A percentile compares a stretch with the other conserved stretches of the same genome.
phyloP scores from a whole-genome alignment of 2,888 invertebrate genomes.

The Eledona agricola region DNA sequence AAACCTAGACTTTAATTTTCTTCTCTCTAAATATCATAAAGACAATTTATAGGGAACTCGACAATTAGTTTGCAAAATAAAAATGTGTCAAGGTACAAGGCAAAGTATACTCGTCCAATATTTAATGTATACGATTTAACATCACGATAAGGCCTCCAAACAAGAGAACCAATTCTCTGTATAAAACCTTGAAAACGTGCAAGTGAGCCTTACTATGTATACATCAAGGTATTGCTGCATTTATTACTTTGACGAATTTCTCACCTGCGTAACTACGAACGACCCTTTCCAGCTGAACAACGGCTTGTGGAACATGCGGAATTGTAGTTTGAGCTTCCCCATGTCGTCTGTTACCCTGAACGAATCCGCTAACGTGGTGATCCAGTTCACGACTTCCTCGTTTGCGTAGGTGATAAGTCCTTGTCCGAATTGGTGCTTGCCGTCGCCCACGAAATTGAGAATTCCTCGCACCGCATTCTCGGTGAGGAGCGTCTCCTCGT shows the following conservation, averaged over 20 bases:
- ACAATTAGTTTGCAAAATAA: too few relatives aligned
- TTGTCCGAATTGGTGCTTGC: constrained; percentile 95
- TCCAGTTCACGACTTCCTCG: constrained; percentile 95
- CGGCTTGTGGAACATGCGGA: constrained; percentile 92
- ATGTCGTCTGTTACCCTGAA: constrained; percentile 97
- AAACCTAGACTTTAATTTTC: too few relatives aligned
- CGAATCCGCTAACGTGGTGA: constrained; percentile 94
- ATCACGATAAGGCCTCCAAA: too few relatives aligned
- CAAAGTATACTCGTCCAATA: too few relatives aligned
- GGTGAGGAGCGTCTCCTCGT: constrained; percentile 94
- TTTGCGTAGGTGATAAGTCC: constrained; percentile 96
- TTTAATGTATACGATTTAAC: too few relatives aligned
- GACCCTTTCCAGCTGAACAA: constrained; percentile 98
- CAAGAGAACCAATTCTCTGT: too few relatives aligned
- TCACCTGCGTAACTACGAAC: constrained; percentile 94
- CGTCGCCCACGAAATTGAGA: constrained; percentile 93
- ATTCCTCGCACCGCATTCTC: constrained; percentile 91
- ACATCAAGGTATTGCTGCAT: not conserved
- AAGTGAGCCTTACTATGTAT: not conserved
- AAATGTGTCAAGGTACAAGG: too few relatives aligned
- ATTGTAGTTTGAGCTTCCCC: constrained; percentile 94
- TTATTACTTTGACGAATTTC: constrained; percentile 40
- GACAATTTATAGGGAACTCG: too few relatives aligned
- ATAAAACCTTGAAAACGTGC: too few relatives aligned
- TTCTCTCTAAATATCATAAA: too few relatives aligned